These are phyloP conservation scores for Mnemiopsis leidyi DNA, from an alignment of 37 sponge, comb jelly and placozoan genomes.

Conservation along the genomic window DNA sequence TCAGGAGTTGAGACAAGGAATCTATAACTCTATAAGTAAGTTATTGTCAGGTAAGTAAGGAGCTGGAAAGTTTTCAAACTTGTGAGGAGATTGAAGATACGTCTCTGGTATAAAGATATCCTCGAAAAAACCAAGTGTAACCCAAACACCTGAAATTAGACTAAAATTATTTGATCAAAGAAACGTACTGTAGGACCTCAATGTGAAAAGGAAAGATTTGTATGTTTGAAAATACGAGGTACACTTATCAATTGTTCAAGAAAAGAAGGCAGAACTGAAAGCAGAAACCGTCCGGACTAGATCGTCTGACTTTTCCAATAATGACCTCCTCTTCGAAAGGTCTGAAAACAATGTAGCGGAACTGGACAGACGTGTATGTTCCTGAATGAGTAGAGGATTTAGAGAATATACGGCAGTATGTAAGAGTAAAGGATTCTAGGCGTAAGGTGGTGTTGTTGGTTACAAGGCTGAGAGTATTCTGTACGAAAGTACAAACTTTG, in stretches of 20 bases:
- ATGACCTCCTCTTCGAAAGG: slow-evolving; percentile 91
- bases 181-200: neutral
- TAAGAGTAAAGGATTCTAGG: too few species aligned
- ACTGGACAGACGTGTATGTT: slow-evolving; percentile 56
- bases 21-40: too few species aligned
- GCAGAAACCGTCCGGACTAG: slow-evolving; percentile 89
- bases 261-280: neutral
- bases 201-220: neutral
- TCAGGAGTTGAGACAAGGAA: too few species aligned
- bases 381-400: too few species aligned
- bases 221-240: slow-evolving; percentile 68
- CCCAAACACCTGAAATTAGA: neutral
- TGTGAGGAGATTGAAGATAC: slow-evolving; percentile 77
- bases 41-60: too few species aligned
- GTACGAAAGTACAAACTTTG: too few species aligned
- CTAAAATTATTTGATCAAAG: too few species aligned
- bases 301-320: slow-evolving; percentile 81
- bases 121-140: slow-evolving; percentile 86
- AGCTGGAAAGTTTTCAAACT: too few species aligned
- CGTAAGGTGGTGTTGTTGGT: too few species aligned
- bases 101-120: slow-evolving; percentile 86
- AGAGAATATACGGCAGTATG: too few species aligned
- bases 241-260: neutral
- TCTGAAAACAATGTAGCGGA: slow-evolving; percentile 81
- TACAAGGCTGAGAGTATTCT: too few species aligned